Percentiles rank a stretch among this genome's conserved stretches.
phyloP scores from a whole-genome alignment of 2,113 vertebrate species.

The Pholis gunnellus region DNA sequence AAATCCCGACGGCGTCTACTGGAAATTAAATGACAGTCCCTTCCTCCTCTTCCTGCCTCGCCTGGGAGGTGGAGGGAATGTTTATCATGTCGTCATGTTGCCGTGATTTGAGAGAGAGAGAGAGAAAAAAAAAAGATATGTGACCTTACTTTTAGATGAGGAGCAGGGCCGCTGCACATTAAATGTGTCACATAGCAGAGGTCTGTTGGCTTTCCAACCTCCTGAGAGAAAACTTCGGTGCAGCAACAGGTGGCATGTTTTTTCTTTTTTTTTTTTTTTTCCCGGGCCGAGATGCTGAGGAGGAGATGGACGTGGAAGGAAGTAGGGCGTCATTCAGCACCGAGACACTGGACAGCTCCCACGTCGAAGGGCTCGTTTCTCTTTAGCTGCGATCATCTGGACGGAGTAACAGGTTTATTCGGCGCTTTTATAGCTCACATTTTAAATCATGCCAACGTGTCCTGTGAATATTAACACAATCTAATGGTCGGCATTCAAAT shows the following conservation, averaged over 20 bases:
- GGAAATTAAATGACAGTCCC: constrained; percentile 43
- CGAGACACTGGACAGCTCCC: constrained; percentile 83
- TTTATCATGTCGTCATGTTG: constrained; percentile 75
- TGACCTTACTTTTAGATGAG: constrained; percentile 18
- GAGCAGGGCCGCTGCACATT: constrained; percentile 8
- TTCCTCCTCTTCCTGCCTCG: constrained; percentile 71
- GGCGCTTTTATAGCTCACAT: neutral
- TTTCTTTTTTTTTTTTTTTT: constrained; percentile 43
- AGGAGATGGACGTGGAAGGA: constrained; percentile 59
- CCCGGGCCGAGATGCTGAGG: constrained; percentile 69
- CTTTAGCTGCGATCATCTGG: constrained; percentile 21
- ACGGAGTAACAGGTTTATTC: constrained; percentile 16
- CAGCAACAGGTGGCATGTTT: constrained; percentile 86
- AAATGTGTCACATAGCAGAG: constrained; percentile 8
- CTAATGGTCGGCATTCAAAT: constrained; percentile 17
- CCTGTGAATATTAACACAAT: constrained; percentile 22
- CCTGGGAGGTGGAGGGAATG: constrained; percentile 55
- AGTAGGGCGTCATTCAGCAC: constrained; percentile 86
- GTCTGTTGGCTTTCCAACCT: constrained; percentile 51
- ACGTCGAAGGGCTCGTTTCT: constrained; percentile 49
- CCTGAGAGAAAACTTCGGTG: constrained; percentile 81
- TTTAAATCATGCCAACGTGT: neutral
- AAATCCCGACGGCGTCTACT: constrained; percentile 11
- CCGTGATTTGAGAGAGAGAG: constrained; percentile 51
- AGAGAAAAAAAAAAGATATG: neutral